phyloP scores from a whole-genome alignment of 2,113 vertebrate species.

The Gasterosteus aculeatus region DNA sequence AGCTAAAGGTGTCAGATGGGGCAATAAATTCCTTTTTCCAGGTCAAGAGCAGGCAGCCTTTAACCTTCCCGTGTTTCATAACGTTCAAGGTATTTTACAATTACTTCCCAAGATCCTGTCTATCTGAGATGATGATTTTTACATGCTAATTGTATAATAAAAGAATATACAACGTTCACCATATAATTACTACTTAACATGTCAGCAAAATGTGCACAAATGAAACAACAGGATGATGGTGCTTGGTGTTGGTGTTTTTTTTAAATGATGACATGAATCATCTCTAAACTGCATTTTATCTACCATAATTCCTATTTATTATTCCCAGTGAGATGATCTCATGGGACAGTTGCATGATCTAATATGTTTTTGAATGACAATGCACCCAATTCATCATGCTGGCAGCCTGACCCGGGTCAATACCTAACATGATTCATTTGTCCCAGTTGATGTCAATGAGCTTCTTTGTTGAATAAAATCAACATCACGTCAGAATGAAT shows the following conservation, averaged over 20 bases:
- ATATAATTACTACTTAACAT: not conserved
- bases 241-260: not conserved
- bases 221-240: not conserved
- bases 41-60: slow-evolving; percentile 40
- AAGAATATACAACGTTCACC: not conserved
- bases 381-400: slow-evolving; percentile 35
- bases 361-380: slow-evolving; percentile 50
- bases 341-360: slow-evolving; percentile 32
- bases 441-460: slow-evolving; percentile 36
- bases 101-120: not conserved
- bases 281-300: not conserved
- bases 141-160: not conserved
- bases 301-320: slow-evolving; percentile 25
- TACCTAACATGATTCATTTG: slow-evolving; percentile 42
- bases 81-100: slow-evolving; percentile 2
- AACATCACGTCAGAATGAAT: slow-evolving; percentile 24
- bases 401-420: slow-evolving; percentile 42
- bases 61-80: slow-evolving; percentile 30
- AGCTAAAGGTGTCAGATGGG: slow-evolving; percentile 47
- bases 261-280: not conserved
- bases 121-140: not conserved
- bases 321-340: slow-evolving; percentile 19
- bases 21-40: slow-evolving; percentile 50
- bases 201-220: too few relatives aligned
- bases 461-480: slow-evolving; percentile 15